These are phyloP conservation scores for Cantharis lateralis DNA, from an alignment of 2,888 invertebrate species.

Conservation along the genomic window DNA sequence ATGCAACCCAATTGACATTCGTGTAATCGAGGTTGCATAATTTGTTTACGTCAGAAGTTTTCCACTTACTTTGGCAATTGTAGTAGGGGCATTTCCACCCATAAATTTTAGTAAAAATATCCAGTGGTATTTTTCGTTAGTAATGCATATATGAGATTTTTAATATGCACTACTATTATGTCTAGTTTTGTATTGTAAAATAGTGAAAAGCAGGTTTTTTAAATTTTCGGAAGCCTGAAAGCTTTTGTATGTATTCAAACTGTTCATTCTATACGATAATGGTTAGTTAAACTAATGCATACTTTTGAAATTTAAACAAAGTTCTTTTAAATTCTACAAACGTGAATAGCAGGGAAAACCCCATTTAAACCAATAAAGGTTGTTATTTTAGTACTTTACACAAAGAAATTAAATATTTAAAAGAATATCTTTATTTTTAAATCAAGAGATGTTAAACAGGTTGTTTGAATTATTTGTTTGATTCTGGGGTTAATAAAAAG, in stretches of 20 bases:
- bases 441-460: background rate
- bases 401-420: background rate
- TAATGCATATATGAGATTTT: background rate
- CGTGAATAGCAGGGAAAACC: background rate
- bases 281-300: constrained; percentile 29
- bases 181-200: background rate
- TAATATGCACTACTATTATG: background rate
- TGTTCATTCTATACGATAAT: constrained; percentile 15
- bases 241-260: constrained; percentile 29
- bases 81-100: too few relatives aligned
- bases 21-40: too few relatives aligned
- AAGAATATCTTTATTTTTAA: background rate
- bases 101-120: background rate
- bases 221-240: constrained; percentile 17
- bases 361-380: background rate
- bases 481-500: background rate
- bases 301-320: constrained; percentile 23
- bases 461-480: background rate
- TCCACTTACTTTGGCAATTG: too few relatives aligned
- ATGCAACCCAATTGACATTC: too few relatives aligned
- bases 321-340: constrained; percentile 12
- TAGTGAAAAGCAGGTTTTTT: background rate
- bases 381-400: background rate
- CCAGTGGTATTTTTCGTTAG: too few relatives aligned
- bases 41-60: too few relatives aligned